Base-by-base conservation (phyloP, 2,797 vertebrate species). In the Crenichthys baileyi region DNA sequence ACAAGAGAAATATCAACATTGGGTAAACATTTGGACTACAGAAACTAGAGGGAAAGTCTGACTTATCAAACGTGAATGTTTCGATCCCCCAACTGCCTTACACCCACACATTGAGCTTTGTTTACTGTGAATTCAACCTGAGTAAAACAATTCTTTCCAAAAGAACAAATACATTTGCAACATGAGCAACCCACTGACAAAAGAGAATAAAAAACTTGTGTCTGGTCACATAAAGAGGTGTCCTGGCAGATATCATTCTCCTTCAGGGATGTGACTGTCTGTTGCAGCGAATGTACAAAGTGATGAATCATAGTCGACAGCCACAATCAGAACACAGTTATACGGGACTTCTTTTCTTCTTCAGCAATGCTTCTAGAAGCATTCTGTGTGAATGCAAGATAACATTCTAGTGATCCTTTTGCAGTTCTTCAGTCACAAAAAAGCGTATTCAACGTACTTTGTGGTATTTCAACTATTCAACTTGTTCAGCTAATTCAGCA, bases 151-250 rank as follows among this genome's bases (percentile, higher is more conserved):
- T 63, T 36, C 73, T 65, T 75, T 75, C 26, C 48, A 12, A 75
- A 50, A 50, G 29, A 63, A 29, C 61, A 20, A 36, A 73, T 72
- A 46, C 50, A 6, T 50, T 22, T 70, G 29, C 60, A 70, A 67
- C 0, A 12, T 72, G 15, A 73, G 72, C 39, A 60, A 51, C 29
- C 26, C 16, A 12, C 5, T 1, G 50, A 39, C 18, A 63, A 18
- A 56, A 76, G 76, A 0, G 1, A 53, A 76, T 8, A 70, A 60
- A 39, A 65, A 65, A 39, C 5, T 31, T 67, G 68, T 5, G 78
- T 84, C 73, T 70, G 72, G 79, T 77, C 71, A 71, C 80, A 78
- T 71, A 31, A 68, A 53, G 72, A 78, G 81, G 79, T 75, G 73
- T 72, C 73, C 20, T 84, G 75, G 83, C 78, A 72, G 81, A 80